Conservation (phyloP, 1,140 invertebrate genomes). For the Octopus sinensis region DNA sequence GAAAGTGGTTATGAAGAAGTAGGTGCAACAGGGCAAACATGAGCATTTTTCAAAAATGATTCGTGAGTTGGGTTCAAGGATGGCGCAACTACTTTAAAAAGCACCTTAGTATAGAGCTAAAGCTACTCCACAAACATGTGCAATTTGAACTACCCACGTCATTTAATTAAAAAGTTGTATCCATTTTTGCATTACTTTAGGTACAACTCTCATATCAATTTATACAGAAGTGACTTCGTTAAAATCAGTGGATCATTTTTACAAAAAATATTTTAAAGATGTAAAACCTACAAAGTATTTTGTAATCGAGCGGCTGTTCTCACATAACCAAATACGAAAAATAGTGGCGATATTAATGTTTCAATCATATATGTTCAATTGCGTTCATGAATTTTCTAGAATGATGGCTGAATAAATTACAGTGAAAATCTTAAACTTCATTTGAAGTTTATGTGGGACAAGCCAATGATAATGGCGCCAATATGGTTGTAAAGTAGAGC, state of each 20-base stretch:
- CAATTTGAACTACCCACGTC: too few relatives aligned
- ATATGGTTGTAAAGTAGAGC: neutral
- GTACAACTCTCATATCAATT: too few relatives aligned
- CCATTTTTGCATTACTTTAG: too few relatives aligned
- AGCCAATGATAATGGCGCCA: neutral
- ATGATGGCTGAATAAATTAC: neutral
- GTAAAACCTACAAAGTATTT: constrained; percentile 5
- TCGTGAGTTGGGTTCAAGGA: too few relatives aligned
- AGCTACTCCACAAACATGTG: too few relatives aligned
- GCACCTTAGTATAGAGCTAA: too few relatives aligned
- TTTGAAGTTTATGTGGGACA: neutral
- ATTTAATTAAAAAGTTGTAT: too few relatives aligned
- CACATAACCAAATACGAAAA: neutral
- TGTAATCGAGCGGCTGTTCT: neutral
- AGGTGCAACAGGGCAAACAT: too few relatives aligned
- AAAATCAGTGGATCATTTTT: neutral
- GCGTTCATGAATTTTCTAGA: constrained; percentile 2
- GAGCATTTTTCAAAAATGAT: too few relatives aligned
- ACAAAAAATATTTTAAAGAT: constrained; percentile 5
- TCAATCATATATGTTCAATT: neutral
- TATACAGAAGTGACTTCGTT: neutral
- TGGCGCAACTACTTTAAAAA: too few relatives aligned
- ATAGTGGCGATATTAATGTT: neutral
- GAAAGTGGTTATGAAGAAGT: too few relatives aligned
- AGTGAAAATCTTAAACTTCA: neutral